Conservation (phyloP, 2,888 invertebrate genomes). For the Drosophila mercatorum region DNA sequence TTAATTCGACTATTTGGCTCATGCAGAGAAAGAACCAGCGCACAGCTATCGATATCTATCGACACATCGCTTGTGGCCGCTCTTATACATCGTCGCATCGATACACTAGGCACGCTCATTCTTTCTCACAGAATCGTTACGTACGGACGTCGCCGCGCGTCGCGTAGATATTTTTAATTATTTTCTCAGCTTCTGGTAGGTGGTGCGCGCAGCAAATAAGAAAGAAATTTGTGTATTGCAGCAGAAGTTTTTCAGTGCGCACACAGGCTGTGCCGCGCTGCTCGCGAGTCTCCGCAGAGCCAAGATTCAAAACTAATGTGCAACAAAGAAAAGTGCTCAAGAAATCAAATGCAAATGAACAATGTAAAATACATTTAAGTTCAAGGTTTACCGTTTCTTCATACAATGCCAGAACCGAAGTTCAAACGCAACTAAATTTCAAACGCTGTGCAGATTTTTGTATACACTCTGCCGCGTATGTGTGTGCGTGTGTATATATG, state of each 20-base stretch:
- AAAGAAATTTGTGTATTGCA: slow-evolving; percentile 71
- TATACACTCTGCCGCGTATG: slow-evolving; percentile 70
- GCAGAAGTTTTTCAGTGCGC: slow-evolving; percentile 72
- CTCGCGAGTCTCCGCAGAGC: slow-evolving; percentile 33
- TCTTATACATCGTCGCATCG: slow-evolving; percentile 26
- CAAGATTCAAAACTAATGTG: slow-evolving; percentile 19
- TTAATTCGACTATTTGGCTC: background rate
- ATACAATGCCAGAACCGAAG: slow-evolving; percentile 42
- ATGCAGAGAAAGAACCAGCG: background rate
- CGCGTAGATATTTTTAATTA: slow-evolving; percentile 62
- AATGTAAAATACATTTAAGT: slow-evolving; percentile 46
- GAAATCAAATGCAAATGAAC: slow-evolving; percentile 9
- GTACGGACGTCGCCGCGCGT: slow-evolving; percentile 68
- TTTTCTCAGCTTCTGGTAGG: slow-evolving; percentile 67
- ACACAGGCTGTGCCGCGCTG: slow-evolving; percentile 57
- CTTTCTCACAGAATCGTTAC: slow-evolving; percentile 52
- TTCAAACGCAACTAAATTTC: slow-evolving; percentile 46
- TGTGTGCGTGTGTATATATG: slow-evolving; percentile 16
- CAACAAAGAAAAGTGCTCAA: slow-evolving; percentile 57
- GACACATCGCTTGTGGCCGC: slow-evolving; percentile 11
- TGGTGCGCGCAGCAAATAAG: slow-evolving; percentile 68
- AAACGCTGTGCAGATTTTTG: slow-evolving; percentile 74
- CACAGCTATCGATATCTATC: slow-evolving; percentile 27
- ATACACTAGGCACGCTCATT: slow-evolving; percentile 34
- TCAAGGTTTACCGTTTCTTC: slow-evolving; percentile 48